Evolutionary conservation across 2,888 invertebrate species (phyloP).

Genomic region (Caenorhabditis doughertyi): DNA sequence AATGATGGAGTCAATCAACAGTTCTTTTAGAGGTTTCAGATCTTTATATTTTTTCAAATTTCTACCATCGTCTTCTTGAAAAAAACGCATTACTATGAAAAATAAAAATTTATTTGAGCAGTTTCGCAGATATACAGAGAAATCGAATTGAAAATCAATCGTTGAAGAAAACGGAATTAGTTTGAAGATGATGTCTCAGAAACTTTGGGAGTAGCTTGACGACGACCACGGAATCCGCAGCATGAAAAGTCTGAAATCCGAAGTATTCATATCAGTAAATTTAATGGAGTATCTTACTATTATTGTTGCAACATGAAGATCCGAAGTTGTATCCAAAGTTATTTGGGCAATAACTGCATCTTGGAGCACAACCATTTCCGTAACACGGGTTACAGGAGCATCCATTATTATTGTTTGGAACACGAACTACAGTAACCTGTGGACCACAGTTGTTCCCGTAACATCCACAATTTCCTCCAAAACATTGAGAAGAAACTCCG

Average conservation of each 20-base stretch:
- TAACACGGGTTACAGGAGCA: conserved; percentile 45
- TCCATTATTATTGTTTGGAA: conserved; percentile 42
- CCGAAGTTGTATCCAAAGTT: conserved; percentile 6
- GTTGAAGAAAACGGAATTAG: too few relatives aligned
- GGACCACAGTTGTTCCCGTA: conserved; percentile 34
- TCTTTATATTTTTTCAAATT: too few relatives aligned
- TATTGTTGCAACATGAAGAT: conserved; percentile 51
- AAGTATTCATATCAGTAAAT: too few relatives aligned
- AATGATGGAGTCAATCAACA: neutral
- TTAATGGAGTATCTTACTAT: conserved; percentile 23
- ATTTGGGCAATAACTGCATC: conserved; percentile 46
- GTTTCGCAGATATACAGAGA: too few relatives aligned
- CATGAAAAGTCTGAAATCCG: conserved; percentile 14
- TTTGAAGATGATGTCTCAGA: too few relatives aligned
- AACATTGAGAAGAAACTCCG: conserved; percentile 45
- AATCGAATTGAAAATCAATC: too few relatives aligned
- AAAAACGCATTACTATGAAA: too few relatives aligned
- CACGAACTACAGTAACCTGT: conserved; percentile 38
- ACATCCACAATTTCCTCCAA: conserved; percentile 35
- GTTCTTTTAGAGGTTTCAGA: neutral
- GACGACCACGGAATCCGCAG: conserved; percentile 24
- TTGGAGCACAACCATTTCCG: conserved; percentile 45
- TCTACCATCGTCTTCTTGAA: too few relatives aligned
- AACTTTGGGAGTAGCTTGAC: neutral
- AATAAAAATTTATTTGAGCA: too few relatives aligned